Evolutionary conservation across 2,797 vertebrate genomes (phyloP).

Genomic region (Takifugu rubripes): DNA sequence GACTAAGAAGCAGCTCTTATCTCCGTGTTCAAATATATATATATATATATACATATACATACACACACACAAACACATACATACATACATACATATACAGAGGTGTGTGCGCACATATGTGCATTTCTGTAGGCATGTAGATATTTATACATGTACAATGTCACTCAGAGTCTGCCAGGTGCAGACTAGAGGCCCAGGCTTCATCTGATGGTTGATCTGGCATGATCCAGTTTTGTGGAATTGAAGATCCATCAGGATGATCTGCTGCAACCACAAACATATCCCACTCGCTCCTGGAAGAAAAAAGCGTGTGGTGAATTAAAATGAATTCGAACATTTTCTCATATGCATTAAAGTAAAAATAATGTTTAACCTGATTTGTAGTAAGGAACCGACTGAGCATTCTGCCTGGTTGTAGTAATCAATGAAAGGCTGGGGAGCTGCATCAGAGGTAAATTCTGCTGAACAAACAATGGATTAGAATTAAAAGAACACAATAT

Average conservation of each 20-base stretch:
- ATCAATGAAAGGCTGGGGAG: not conserved
- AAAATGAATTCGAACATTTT: too few relatives aligned
- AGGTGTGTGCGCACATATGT: too few relatives aligned
- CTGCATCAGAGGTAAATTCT: not conserved
- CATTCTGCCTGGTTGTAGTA: not conserved
- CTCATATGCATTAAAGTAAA: not conserved
- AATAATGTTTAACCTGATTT: not conserved
- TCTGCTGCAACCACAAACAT: constrained; percentile 1
- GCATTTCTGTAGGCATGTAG: too few relatives aligned
- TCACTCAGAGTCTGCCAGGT: not conserved
- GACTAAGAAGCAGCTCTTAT: too few relatives aligned
- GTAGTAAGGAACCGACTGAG: not conserved
- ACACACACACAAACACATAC: too few relatives aligned
- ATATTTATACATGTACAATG: too few relatives aligned
- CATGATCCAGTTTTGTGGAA: not conserved
- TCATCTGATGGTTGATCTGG: not conserved
- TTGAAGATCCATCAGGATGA: not conserved
- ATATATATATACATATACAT: too few relatives aligned
- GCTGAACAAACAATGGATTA: not conserved
- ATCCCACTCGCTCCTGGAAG: not conserved
- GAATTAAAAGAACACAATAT: not conserved
- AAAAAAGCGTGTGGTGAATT: not conserved
- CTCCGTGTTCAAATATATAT: too few relatives aligned
- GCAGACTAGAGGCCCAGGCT: not conserved
- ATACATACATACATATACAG: too few relatives aligned